These are phyloP conservation scores for Rhagologus leucostigma DNA, from an alignment of 2,113 vertebrate species.

Conservation along the genomic window DNA sequence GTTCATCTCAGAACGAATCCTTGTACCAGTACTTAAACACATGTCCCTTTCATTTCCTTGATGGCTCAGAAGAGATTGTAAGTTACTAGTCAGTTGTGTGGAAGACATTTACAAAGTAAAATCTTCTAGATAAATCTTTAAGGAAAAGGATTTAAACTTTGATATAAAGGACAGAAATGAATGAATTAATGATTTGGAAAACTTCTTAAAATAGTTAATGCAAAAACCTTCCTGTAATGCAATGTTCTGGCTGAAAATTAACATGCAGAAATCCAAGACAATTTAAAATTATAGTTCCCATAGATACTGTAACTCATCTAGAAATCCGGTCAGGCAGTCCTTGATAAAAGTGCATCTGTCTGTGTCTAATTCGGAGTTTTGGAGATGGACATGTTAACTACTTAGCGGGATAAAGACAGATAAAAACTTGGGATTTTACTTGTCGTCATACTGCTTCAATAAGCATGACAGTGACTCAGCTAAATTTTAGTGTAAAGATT, in stretches of 20 bases:
- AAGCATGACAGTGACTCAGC: background rate
- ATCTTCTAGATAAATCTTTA: background rate
- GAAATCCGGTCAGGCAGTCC: background rate
- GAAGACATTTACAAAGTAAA: slow-evolving; percentile 21
- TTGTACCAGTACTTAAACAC: background rate
- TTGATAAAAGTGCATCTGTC: background rate
- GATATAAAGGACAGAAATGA: background rate
- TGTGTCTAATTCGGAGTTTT: background rate
- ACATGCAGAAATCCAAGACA: background rate
- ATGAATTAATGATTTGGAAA: slow-evolving; percentile 10
- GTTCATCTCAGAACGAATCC: background rate
- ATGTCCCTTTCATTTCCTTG: background rate
- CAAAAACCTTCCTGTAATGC: background rate
- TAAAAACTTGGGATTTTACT: background rate
- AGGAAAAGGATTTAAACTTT: background rate
- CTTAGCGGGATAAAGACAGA: background rate
- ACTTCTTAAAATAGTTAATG: background rate
- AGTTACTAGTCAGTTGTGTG: background rate
- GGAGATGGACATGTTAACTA: background rate
- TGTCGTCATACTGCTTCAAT: background rate
- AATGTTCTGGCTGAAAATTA: background rate
- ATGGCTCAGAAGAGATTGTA: background rate
- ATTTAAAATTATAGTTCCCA: slow-evolving; percentile 14
- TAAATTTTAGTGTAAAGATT: background rate
- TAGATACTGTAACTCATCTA: slow-evolving; percentile 16